Evolutionary conservation across 2,888 invertebrate genomes (phyloP), one percentile per base, ranked within the genome.

Genomic region (Monopis laevigella): DNA sequence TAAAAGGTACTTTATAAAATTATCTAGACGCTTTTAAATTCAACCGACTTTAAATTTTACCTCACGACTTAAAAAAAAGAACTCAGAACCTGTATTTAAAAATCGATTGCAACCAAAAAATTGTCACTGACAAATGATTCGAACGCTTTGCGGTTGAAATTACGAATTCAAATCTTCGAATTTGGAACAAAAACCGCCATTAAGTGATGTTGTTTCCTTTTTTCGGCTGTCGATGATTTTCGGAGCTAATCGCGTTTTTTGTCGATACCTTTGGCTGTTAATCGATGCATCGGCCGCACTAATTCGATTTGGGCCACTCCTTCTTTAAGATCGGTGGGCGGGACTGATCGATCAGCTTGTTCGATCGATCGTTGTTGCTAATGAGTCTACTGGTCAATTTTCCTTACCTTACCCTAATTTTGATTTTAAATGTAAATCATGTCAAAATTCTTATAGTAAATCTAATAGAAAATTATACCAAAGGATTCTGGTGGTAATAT

Each of bases 121-220:
- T 75, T 78, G 80, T 80, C 80, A 80, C 75, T 78, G 78, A 80
- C 80, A 77, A 80, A 80, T 80, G 80, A 77, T 77, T 73, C 73
- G 69, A 73, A 75, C 70, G 75, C 65, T 73, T 77, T 74, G 80
- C 65, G 78, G 78, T 77, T 65, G 64, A 66, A 78, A 78, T 78
- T 74, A 78, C 77, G 77, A 69, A 78, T 77, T 77, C 80, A 75
- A 78, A 80, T 77, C 74, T 75, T 78, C 64, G 67, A 67, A 66
- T 70, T 75, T 67, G 56, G 65, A 72, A 78, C 75, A 80, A 80
- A 78, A 80, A 80, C 72, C 65, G 59, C 73, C 77, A 78, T 80
- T 78, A 80, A 72, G 67, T 52, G 63, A 55, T 61, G 69, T 66
- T 65, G 71, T 73, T 73, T 65, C 63, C 60, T 73, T 78, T 78